Base-by-base conservation (phyloP, 2,113 vertebrate species). In the Notarius lentiginosus region DNA sequence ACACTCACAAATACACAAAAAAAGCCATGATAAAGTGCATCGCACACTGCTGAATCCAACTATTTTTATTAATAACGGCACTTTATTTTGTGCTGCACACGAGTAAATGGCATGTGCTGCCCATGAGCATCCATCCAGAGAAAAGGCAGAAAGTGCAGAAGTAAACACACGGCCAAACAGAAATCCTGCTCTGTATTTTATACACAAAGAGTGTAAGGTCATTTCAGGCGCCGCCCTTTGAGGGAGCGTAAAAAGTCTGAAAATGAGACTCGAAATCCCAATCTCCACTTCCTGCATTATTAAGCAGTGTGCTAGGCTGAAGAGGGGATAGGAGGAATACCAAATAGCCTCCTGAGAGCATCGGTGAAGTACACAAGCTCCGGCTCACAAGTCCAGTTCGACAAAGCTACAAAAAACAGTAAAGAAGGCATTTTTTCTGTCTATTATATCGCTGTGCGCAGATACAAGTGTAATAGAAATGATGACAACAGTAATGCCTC, bases 251-350 rank as follows among this genome's bases (percentile, higher is more conserved):
- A 49, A n/a, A 51, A 68, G 72, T 68, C 51, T 73, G 68, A 73
- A 87, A 73, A 82, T 75, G 56, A 81, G 55, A 72, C 79, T 61
- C 17, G 1, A 7, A 30, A 22, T 51, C 73, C 61, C 81, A 66
- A 56, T 79, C 70, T 84, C 51, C 82, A 77, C 70, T 61, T 65
- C 72, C 60, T 87, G 86, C 72, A 77, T 77, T 83, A 87, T 87
- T 84, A 84, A 84, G 76, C 82, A 87, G 72, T 30, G 22, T 61
- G 49, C 66, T 18, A 55, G 8, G 8, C 49, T 17, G 56, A 58
- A 14, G 34, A 77, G 86, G 30, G 70, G 81, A 75, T 68, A 17
- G 72, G 27, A 49, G 22, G 81, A 87, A 79, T 87, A 87, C 72
- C 41, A 83, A 87, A 66, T 73, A 68, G 86, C 51, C 7, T 53